Percentiles rank a stretch among this genome's conserved stretches.
Evolutionary conservation across 2,888 invertebrate species (phyloP).

Genomic region (Smittia aterrima): DNA sequence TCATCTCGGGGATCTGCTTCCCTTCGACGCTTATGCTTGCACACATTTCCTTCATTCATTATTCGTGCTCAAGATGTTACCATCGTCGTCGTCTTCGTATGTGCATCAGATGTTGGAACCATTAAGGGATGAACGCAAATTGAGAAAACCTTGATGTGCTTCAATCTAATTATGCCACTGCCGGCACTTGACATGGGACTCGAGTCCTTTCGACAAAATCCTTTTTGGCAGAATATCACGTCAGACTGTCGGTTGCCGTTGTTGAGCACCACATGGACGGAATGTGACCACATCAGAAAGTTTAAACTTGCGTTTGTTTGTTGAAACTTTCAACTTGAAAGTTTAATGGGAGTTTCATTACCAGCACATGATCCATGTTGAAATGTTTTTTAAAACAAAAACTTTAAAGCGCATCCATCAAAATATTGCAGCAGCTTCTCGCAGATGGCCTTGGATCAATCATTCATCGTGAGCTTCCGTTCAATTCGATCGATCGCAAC

Average conservation of each 20-base stretch:
- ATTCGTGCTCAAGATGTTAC: slow-evolving; percentile 36
- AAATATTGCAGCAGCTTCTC: too few relatives aligned
- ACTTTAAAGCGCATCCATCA: not conserved
- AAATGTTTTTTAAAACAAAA: too few relatives aligned
- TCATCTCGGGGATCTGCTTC: not conserved
- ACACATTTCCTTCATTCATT: slow-evolving; percentile 38
- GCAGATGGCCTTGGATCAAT: not conserved
- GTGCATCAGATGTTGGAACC: slow-evolving; percentile 27
- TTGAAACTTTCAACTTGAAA: not conserved
- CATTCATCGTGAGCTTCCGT: not conserved
- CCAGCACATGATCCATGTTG: not conserved
- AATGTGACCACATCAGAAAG: slow-evolving; percentile 39
- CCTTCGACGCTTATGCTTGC: not conserved
- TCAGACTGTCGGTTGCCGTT: not conserved
- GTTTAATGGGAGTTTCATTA: slow-evolving; percentile 28
- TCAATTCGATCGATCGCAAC: not conserved
- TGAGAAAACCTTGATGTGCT: slow-evolving; percentile 10
- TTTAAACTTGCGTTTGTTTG: slow-evolving; percentile 13
- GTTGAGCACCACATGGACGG: slow-evolving; percentile 22
- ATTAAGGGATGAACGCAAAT: slow-evolving; percentile 34
- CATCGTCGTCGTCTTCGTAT: not conserved
- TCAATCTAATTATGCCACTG: slow-evolving; percentile 11
- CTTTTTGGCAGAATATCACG: not conserved
- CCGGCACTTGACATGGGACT: not conserved
- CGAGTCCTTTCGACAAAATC: not conserved